Evolutionary conservation across 2,888 invertebrate genomes (phyloP), one percentile per base, ranked within the genome.

Genomic region (Lacanobia wlatinum): DNA sequence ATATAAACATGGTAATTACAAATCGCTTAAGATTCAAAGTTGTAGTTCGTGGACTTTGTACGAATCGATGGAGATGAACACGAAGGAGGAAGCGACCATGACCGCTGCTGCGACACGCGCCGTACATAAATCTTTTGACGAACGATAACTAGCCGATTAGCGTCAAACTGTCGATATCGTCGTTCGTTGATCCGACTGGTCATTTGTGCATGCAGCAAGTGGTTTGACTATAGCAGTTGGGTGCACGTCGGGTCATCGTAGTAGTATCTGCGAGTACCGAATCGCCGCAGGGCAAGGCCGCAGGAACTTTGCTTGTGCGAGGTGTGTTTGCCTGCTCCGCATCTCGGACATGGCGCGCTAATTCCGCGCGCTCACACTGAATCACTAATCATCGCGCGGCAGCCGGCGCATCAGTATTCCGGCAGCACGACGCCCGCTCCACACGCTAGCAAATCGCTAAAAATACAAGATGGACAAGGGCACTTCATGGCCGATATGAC

Each of bases 381-480:
- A 95, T 96, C 83, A 89, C 87, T 95, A 95, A 95, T 95, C 88
- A 88, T 77, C 70, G 55, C 73, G 78, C 83, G 82, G 86, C 84
- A 86, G 81, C 79, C 60, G 80, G 83, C 77, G 82, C 86, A 95
- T 95, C 95, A 94, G 95, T 95, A 95, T 95, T 93, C 95, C 86
- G 87, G 77, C 80, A 83, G 88, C 92, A 90, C 83, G 70, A 73
- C 84, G 84, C 84, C 84, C 58, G 73, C 88, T 83, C 86, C 88
- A 86, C 87, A 87, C 88, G 90, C 89, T 91, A 92, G 90, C 91
- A 93, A 94, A 94, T 92, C 94, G 94, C 95, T 95, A 95, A 95
- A 96, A 95, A 95, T 95, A 95, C 90, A 88, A 92, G 89, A 90
- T 86, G 87, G 84, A 89, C 95, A 93, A 94, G 93, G 94, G 93